phyloP scores from a whole-genome alignment of 2,797 vertebrate genomes.

The Bufotes viridis region DNA sequence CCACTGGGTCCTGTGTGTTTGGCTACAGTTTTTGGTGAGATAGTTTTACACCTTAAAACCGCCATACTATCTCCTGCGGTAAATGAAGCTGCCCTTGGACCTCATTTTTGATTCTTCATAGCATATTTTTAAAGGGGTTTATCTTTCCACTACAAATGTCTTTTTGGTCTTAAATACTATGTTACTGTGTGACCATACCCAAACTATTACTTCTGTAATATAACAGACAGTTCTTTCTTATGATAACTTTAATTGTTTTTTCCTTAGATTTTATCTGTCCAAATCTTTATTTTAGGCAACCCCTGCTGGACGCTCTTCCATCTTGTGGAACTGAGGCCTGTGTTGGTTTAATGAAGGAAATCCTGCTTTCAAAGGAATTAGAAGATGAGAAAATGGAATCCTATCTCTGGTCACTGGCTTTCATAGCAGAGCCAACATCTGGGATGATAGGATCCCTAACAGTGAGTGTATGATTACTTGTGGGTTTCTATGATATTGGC shows the following conservation, averaged over 20 bases:
- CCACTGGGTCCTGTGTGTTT: background rate
- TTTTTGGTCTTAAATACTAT: too few species aligned
- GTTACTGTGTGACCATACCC: too few species aligned
- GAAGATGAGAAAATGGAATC: slow-evolving; percentile 75
- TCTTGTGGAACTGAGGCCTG: slow-evolving; percentile 84
- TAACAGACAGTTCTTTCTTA: too few species aligned
- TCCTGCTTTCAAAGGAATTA: slow-evolving; percentile 75
- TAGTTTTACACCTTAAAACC: background rate
- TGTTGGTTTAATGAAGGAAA: slow-evolving; percentile 77
- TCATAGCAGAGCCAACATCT: slow-evolving; percentile 77
- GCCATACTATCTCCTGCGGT: background rate
- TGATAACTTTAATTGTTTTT: background rate
- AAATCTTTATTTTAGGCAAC: slow-evolving; percentile 77
- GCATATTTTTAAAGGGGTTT: background rate
- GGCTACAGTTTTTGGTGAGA: background rate
- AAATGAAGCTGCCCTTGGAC: background rate
- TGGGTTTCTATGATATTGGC: too few species aligned
- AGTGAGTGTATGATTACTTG: slow-evolving; percentile 70
- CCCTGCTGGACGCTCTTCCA: slow-evolving; percentile 80
- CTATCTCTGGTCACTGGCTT: slow-evolving; percentile 80
- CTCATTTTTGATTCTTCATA: background rate
- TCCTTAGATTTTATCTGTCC: background rate
- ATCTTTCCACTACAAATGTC: too few species aligned
- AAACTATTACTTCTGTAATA: too few species aligned
- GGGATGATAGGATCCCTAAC: slow-evolving; percentile 78